phyloP scores from a whole-genome alignment of 2,888 invertebrate genomes.

The Mesochorus sp. region DNA sequence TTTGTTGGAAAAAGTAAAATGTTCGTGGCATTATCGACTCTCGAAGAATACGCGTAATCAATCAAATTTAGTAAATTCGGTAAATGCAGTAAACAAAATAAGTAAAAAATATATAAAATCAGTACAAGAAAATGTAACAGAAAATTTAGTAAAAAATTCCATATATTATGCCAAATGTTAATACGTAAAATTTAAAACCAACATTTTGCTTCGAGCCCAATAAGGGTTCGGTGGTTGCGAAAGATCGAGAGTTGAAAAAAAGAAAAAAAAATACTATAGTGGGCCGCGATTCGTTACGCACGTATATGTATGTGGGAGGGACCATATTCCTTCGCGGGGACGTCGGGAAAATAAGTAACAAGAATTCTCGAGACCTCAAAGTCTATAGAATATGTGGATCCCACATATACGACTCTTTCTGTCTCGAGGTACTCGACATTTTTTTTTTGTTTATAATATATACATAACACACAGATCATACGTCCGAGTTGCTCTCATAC shows the following conservation, averaged over 20 bases:
- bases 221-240: no score
- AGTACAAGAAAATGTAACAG: background rate
- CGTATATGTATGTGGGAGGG: slow-evolving; percentile 24
- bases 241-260: slow-evolving; percentile 5
- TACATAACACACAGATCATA: slow-evolving; percentile 1
- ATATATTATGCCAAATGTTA: no score
- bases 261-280: background rate
- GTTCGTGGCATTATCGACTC: no score
- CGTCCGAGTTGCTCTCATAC: background rate
- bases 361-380: slow-evolving; percentile 47
- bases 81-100: no score
- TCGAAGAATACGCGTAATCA: no score
- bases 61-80: no score
- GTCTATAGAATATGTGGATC: slow-evolving; percentile 56
- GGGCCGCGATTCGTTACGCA: slow-evolving; percentile 18
- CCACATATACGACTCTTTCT: slow-evolving; percentile 33
- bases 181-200: no score
- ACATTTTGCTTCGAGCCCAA: background rate
- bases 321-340: slow-evolving; percentile 7
- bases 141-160: no score
- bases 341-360: slow-evolving; percentile 26
- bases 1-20: background rate
- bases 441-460: slow-evolving; percentile 38
- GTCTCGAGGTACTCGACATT: slow-evolving; percentile 52
- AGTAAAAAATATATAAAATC: background rate